Conservation (phyloP, 2,888 invertebrate species). For the Poecilobothrus nobilitatus region DNA sequence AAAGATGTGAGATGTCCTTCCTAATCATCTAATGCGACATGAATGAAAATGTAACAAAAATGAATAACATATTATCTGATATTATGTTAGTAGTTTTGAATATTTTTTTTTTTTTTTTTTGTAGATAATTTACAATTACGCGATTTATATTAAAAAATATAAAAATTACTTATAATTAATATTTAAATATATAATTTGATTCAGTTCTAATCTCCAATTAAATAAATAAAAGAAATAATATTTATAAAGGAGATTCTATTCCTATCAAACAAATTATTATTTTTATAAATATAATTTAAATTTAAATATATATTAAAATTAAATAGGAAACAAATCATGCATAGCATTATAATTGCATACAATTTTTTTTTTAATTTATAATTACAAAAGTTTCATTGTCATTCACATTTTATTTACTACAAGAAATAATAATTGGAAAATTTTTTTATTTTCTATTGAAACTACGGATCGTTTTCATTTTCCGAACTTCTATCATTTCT, state of each 20-base stretch:
- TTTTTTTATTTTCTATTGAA: not conserved
- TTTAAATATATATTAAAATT: not conserved
- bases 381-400: not conserved
- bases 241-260: not conserved
- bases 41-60: too few species aligned
- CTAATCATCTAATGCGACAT: too few species aligned
- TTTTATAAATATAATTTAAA: not conserved
- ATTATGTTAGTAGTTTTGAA: too few species aligned
- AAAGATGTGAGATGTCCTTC: too few species aligned
- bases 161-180: not conserved
- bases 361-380: not conserved
- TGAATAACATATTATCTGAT: too few species aligned
- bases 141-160: too few species aligned
- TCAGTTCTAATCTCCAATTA: not conserved
- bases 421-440: not conserved
- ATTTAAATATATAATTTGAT: not conserved
- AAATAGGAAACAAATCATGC: not conserved
- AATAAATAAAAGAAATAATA: not conserved
- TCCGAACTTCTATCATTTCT: not conserved
- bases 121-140: too few species aligned
- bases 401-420: not conserved
- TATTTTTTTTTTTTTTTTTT: too few species aligned
- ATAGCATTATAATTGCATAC: not conserved
- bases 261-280: not conserved
- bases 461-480: not conserved